These are phyloP conservation scores for Geococcyx californianus DNA, from an alignment of 2,113 vertebrate species.

Conservation along the genomic window DNA sequence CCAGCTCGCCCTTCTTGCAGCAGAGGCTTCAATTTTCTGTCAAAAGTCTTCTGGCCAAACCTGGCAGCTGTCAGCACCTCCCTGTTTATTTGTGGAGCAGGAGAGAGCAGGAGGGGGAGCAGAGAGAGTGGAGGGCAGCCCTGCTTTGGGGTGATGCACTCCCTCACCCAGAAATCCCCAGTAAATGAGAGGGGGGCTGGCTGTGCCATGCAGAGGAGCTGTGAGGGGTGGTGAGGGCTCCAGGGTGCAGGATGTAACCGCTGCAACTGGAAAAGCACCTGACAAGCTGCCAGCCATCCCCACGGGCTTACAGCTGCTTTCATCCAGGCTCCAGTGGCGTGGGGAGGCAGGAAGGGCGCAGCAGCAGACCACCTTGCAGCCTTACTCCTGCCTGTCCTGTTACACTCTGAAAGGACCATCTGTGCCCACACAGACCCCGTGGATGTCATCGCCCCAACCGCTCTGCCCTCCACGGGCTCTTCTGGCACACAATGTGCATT, in stretches of 20 bases:
- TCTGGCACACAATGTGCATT: not conserved
- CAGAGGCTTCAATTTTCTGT: constrained; percentile 10
- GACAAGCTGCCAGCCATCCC: not conserved
- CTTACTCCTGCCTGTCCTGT: not conserved
- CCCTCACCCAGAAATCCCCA: not conserved
- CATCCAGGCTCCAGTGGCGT: not conserved
- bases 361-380: not conserved
- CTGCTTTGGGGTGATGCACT: not conserved
- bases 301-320: not conserved
- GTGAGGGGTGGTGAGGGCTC: rapidly evolving
- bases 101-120: not conserved
- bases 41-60: constrained; percentile 32
- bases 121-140: not conserved
- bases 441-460: not conserved
- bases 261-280: not conserved
- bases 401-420: not conserved
- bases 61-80: constrained; percentile 60
- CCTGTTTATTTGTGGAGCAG: constrained; percentile 63
- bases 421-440: not conserved
- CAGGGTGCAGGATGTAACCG: not conserved
- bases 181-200: not conserved
- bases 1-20: not conserved
- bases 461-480: not conserved
- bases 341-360: not conserved
- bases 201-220: not conserved